Conservation (phyloP, 2,797 vertebrate genomes). For the Pitangus sulphuratus region DNA sequence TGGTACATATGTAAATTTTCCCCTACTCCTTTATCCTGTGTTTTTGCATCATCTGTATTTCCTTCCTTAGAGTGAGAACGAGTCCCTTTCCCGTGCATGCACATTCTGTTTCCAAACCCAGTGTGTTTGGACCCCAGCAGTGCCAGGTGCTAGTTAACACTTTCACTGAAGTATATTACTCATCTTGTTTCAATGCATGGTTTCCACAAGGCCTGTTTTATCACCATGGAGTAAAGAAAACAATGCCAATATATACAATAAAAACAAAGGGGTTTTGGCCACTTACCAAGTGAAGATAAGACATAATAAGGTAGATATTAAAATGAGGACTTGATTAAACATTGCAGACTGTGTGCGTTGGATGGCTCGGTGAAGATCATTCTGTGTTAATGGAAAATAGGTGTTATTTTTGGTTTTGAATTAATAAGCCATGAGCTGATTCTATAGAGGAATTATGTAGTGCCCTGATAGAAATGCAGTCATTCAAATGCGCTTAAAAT, state of each 20-base stretch:
- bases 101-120: background rate
- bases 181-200: background rate
- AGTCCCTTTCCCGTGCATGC: background rate
- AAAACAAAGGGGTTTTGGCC: background rate
- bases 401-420: background rate
- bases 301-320: slow-evolving; percentile 85
- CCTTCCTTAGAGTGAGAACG: background rate
- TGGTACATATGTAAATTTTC: background rate
- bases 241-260: background rate
- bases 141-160: background rate
- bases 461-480: background rate
- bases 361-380: slow-evolving; percentile 85
- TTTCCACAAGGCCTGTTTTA: background rate
- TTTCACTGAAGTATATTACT: background rate
- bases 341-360: slow-evolving; percentile 85
- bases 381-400: slow-evolving; percentile 73
- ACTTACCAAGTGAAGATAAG: slow-evolving; percentile 88
- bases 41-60: background rate
- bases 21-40: background rate
- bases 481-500: background rate
- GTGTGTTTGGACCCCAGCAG: background rate
- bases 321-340: slow-evolving; percentile 87
- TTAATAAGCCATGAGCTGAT: background rate
- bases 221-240: background rate
- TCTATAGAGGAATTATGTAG: background rate